A percentile compares a stretch with the other conserved stretches of the same genome.
phyloP scores from a whole-genome alignment of 2,888 invertebrate genomes.

The Platycheirus rosarum region DNA sequence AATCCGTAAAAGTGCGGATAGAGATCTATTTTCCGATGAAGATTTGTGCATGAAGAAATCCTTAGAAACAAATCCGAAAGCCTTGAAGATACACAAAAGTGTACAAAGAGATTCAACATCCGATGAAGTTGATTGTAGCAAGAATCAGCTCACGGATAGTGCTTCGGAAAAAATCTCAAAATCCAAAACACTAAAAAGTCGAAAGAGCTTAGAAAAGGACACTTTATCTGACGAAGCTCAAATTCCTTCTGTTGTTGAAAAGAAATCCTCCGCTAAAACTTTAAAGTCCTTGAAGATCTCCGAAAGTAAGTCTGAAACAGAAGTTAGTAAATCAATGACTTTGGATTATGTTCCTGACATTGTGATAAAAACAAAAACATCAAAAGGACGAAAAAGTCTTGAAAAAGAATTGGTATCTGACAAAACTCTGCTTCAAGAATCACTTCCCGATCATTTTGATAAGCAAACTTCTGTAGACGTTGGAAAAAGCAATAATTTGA shows the following conservation, averaged over 20 bases:
- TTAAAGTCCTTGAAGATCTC: not conserved
- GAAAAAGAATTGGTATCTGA: slow-evolving; percentile 4
- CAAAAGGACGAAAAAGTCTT: slow-evolving; percentile 4
- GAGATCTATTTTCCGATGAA: not conserved
- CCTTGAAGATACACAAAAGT: not conserved
- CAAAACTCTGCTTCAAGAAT: not conserved
- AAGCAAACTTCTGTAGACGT: slow-evolving; percentile 2
- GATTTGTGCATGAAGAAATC: not conserved
- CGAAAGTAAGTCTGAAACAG: slow-evolving; percentile 1
- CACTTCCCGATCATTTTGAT: not conserved
- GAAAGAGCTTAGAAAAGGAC: slow-evolving; percentile 14
- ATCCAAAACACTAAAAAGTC: not conserved
- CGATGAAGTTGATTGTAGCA: slow-evolving; percentile 11
- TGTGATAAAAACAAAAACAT: not conserved
- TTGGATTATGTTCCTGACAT: not conserved
- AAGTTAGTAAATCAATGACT: not conserved
- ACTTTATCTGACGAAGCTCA: not conserved
- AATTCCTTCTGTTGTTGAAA: not conserved
- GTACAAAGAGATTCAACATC: not conserved
- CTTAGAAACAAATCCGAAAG: not conserved
- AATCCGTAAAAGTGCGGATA: not conserved
- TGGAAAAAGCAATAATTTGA: not conserved
- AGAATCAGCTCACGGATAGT: not conserved
- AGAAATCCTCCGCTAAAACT: slow-evolving; percentile 12
- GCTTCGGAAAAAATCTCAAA: not conserved